These are phyloP conservation scores for Malacosoma neustria DNA, from an alignment of 2,888 invertebrate species.

Conservation along the genomic window DNA sequence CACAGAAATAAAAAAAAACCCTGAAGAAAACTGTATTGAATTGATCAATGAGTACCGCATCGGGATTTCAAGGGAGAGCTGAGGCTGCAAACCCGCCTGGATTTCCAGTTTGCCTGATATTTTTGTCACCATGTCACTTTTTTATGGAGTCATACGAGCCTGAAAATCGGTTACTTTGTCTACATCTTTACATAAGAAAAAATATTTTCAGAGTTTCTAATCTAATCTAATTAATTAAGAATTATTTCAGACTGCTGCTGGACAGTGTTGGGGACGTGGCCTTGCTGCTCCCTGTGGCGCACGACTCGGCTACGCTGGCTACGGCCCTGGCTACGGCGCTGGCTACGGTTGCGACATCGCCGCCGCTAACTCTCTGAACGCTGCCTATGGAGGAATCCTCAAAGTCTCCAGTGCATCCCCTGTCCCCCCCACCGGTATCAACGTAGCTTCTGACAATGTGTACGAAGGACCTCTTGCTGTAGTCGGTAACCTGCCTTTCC, in stretches of 20 bases:
- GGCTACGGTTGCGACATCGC: constrained; percentile 1
- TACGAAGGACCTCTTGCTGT: constrained; percentile 16
- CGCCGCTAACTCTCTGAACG: constrained; percentile 3
- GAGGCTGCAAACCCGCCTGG: too few relatives aligned
- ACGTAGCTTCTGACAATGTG: constrained; percentile 15
- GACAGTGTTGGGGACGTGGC: neutral
- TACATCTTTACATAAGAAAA: too few relatives aligned
- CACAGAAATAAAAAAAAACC: too few relatives aligned
- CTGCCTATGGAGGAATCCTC: constrained; percentile 10
- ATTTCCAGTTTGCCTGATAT: too few relatives aligned
- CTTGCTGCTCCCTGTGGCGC: neutral
- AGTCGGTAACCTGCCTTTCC: constrained; percentile 19
- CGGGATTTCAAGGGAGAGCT: too few relatives aligned
- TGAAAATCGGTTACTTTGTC: too few relatives aligned
- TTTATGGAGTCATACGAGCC: too few relatives aligned
- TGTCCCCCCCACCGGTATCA: constrained; percentile 12
- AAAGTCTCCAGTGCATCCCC: constrained; percentile 13
- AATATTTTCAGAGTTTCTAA: too few relatives aligned
- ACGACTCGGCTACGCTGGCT: neutral
- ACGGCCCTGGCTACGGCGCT: constrained; percentile 3
- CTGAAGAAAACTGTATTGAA: too few relatives aligned
- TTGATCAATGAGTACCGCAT: too few relatives aligned
- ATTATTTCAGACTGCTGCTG: constrained; percentile 1
- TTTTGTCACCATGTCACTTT: too few relatives aligned
- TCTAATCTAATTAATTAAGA: too few relatives aligned